A percentile compares a stretch with the other conserved stretches of the same genome.
These are phyloP conservation scores for Gymnarchus niloticus DNA, from an alignment of 2,113 vertebrate genomes.

Conservation along the genomic window DNA sequence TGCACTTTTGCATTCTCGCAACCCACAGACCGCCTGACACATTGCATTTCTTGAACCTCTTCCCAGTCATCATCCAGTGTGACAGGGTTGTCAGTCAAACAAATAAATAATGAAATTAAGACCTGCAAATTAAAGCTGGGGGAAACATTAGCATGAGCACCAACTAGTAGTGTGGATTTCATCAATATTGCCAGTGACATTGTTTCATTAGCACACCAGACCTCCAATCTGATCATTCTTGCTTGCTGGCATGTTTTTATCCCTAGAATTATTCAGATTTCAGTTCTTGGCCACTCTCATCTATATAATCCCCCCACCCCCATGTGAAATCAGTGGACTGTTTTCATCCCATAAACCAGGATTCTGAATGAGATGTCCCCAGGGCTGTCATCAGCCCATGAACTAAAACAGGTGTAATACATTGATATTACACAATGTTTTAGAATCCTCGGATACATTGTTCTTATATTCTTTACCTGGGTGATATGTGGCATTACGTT, in stretches of 20 bases:
- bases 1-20: background rate
- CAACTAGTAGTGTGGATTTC: slow-evolving; percentile 63
- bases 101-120: slow-evolving; percentile 65
- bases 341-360: slow-evolving; percentile 28
- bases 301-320: background rate
- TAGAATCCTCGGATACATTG: slow-evolving; percentile 32
- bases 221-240: slow-evolving; percentile 50
- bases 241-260: slow-evolving; percentile 45
- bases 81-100: slow-evolving; percentile 55
- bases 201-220: slow-evolving; percentile 57
- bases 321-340: background rate
- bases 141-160: slow-evolving; percentile 54
- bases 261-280: slow-evolving; percentile 41
- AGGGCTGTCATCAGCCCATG: slow-evolving; percentile 7
- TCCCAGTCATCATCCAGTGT: slow-evolving; percentile 50
- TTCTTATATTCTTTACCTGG: slow-evolving; percentile 43
- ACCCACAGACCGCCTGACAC: background rate
- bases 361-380: slow-evolving; percentile 25
- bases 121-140: slow-evolving; percentile 59
- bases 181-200: slow-evolving; percentile 60
- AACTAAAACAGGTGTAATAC: slow-evolving; percentile 31
- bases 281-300: slow-evolving; percentile 28
- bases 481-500: slow-evolving; percentile 42
- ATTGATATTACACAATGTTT: slow-evolving; percentile 44
- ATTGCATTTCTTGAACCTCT: slow-evolving; percentile 40